phyloP scores from a whole-genome alignment of 1,140 invertebrate species.

The Drosophila asahinai region DNA sequence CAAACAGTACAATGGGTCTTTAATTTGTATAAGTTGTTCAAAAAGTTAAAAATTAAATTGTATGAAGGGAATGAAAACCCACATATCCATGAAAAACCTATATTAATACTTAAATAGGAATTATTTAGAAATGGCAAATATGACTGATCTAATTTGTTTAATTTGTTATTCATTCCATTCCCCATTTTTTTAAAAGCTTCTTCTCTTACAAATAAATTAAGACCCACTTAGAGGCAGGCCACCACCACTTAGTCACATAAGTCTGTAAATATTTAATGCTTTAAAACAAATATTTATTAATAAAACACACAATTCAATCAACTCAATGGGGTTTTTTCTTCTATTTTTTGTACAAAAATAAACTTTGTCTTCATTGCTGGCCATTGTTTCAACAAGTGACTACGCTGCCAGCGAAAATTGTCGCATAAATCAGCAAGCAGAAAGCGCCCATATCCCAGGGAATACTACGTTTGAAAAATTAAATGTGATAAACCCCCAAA shows the following conservation, averaged over 20 bases:
- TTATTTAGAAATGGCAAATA: not conserved
- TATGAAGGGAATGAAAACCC: too few relatives aligned
- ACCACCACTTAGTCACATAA: constrained; percentile 44
- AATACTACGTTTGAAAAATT: constrained; percentile 69
- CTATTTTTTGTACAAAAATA: not conserved
- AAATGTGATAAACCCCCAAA: constrained; percentile 69
- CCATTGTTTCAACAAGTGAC: constrained; percentile 59
- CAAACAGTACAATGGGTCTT: not conserved
- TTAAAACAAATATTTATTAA: constrained; percentile 68
- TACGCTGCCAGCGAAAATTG: constrained; percentile 44
- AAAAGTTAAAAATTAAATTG: too few relatives aligned
- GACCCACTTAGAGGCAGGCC: constrained; percentile 49
- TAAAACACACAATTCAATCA: constrained; percentile 52
- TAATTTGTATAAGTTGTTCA: not conserved
- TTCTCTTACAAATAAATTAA: not conserved
- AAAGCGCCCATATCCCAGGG: constrained; percentile 59
- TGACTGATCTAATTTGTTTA: constrained; percentile 14
- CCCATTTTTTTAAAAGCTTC: not conserved
- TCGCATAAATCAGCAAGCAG: constrained; percentile 64
- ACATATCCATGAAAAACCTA: not conserved
- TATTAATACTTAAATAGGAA: not conserved
- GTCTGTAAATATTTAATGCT: constrained; percentile 52
- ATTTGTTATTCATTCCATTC: constrained; percentile 1
- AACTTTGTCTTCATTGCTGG: constrained; percentile 3
- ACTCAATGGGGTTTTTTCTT: constrained; percentile 20